Evolutionary conservation across 2,797 vertebrate genomes (phyloP).

Genomic region (Buceros bicornis): DNA sequence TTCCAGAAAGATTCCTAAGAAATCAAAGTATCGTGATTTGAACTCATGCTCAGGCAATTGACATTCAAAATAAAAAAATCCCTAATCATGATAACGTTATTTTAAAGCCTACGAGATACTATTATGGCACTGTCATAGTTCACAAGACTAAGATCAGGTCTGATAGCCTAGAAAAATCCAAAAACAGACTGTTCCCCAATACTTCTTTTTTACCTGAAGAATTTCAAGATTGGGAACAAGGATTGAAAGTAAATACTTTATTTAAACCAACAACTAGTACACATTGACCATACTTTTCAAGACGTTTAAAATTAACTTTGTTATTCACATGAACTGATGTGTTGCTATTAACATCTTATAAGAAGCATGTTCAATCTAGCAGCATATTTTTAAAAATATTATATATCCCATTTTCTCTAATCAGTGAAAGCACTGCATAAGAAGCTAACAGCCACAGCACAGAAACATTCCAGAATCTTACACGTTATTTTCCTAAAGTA

Average conservation of each 20-base stretch:
- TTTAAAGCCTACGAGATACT: background rate
- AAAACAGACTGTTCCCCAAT: background rate
- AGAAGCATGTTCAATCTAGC: background rate
- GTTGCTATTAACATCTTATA: background rate
- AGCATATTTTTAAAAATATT: background rate
- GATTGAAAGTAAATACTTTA: background rate
- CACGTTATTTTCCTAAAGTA: background rate
- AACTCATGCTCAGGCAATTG: background rate
- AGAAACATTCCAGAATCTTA: background rate
- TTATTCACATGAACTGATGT: background rate
- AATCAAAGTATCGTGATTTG: background rate
- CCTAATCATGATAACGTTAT: background rate
- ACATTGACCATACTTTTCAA: background rate
- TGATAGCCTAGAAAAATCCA: background rate
- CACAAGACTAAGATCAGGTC: background rate
- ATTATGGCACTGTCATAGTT: background rate
- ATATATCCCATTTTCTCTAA: background rate
- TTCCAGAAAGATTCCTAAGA: constrained; percentile 94
- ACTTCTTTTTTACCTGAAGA: background rate
- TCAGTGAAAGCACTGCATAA: background rate
- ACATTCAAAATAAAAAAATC: background rate
- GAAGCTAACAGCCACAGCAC: background rate
- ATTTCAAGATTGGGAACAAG: background rate
- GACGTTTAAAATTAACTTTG: background rate
- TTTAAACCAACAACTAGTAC: background rate